phyloP scores from a whole-genome alignment of 2,797 vertebrate genomes.

The Phoxinus dragarum region DNA sequence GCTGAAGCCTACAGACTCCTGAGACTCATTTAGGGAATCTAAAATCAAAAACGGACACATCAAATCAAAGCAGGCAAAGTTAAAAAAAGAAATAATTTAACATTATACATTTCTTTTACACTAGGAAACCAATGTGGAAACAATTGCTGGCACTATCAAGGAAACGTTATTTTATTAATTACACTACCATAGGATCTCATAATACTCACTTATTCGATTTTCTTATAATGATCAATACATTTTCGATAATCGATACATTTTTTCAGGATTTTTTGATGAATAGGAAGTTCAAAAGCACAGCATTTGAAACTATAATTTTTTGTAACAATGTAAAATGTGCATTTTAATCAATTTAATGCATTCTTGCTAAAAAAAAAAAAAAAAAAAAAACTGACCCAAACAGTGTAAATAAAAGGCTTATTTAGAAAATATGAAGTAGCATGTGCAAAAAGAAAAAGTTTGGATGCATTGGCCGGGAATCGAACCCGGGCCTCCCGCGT shows the following conservation, averaged over 20 bases:
- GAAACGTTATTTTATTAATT: not conserved
- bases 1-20: conserved; percentile 80
- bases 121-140: not conserved
- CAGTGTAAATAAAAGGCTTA: not conserved
- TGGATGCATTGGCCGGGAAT: conserved; percentile 66
- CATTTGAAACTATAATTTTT: too few species aligned
- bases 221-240: not conserved
- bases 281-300: too few species aligned
- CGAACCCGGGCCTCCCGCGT: conserved; percentile 65
- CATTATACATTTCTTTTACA: not conserved
- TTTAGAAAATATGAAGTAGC: not conserved
- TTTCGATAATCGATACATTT: too few species aligned
- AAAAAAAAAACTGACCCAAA: not conserved
- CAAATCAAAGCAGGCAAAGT: not conserved
- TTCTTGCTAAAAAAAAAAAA: not conserved
- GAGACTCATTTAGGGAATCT: conserved; percentile 79
- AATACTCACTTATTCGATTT: not conserved
- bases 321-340: too few species aligned
- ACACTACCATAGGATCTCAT: not conserved
- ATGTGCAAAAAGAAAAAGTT: not conserved
- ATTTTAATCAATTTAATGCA: not conserved
- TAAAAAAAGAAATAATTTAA: not conserved
- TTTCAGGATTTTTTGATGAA: too few species aligned
- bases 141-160: too few species aligned
- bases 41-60: conserved; percentile 21